Evolutionary conservation across 2,888 invertebrate species (phyloP), one percentile per base, ranked within the genome.

Genomic region (Dynastes maya): DNA sequence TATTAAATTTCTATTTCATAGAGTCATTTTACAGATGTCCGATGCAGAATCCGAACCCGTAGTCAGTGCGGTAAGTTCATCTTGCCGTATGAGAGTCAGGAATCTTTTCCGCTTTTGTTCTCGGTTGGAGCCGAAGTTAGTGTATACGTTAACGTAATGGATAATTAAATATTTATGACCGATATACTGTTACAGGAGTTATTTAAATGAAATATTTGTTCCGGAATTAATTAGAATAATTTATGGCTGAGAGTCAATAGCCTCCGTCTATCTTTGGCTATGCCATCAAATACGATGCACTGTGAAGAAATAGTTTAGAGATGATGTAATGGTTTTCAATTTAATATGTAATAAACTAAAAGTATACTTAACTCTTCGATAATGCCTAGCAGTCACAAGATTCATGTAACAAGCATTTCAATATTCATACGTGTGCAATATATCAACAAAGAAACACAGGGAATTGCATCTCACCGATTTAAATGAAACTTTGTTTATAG

Each of bases 111-210:
- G 27, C 67, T 49, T 67, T 67, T 67, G 67, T 67, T 67, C 67
- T 67, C 67, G n/a, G 64, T 64, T 49, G 45, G 45, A 65, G 32
- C 40, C 70, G 32, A 68, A 49, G 51, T 29, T 9, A 3, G n/a
- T 63, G 2, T 27, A 45, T 13, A 67, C 22, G 67, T 32, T 67
- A 72, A 37, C 40, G 53, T 76, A 76, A 76, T 76, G 76, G 76
- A 76, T 76, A 67, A 76, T 76, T 76, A 76, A 76, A 76, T 76
- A 76, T 76, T 76, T 76, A 76, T 76, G 76, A 67, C 76, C 67
- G 65, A 76, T 76, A 65, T 72, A 72, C 72, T 67, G 67, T 76
- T 65, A 67, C 76, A 67, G 76, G 29, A 67, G 76, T 65, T 67
- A 76, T 76, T 67, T 58, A 67, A 58, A 76, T 72, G 72, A 72